These are phyloP conservation scores for Bombyx huttoni DNA, from an alignment of 2,888 invertebrate genomes.

Conservation along the genomic window DNA sequence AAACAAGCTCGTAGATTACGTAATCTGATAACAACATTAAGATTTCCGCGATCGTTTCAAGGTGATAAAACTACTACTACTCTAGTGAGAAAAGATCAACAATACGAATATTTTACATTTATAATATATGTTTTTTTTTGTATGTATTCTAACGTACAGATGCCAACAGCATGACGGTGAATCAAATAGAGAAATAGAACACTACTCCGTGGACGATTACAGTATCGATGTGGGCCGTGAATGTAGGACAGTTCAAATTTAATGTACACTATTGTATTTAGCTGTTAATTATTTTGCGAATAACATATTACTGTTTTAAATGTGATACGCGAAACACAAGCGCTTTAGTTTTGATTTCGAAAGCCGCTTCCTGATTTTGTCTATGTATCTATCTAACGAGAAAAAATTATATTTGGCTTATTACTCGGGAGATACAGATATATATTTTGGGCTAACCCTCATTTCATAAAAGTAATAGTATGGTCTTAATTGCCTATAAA, in stretches of 20 bases:
- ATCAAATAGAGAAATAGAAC: constrained; percentile 19
- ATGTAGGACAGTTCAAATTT: constrained; percentile 23
- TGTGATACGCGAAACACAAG: background rate
- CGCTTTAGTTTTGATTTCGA: too few relatives aligned
- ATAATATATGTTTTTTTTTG: too few relatives aligned
- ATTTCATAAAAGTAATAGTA: too few relatives aligned
- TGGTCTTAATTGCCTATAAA: too few relatives aligned
- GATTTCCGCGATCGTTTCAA: constrained; percentile 5
- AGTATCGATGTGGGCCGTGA: constrained; percentile 46
- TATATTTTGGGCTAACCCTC: too few relatives aligned
- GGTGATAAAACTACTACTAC: constrained; percentile 1
- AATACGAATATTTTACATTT: background rate
- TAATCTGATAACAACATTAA: constrained; percentile 7
- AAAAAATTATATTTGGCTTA: too few relatives aligned
- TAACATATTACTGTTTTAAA: background rate
- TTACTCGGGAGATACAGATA: too few relatives aligned
- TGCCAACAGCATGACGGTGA: constrained; percentile 5
- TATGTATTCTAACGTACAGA: background rate
- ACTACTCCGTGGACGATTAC: constrained; percentile 24
- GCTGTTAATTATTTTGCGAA: background rate
- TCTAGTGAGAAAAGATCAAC: background rate
- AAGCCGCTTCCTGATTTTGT: too few relatives aligned
- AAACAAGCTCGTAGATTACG: constrained; percentile 13
- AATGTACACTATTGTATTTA: constrained; percentile 1
- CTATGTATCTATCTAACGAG: too few relatives aligned